A percentile compares a stretch with the other conserved stretches of the same genome.
Conservation (phyloP, 2,113 vertebrate genomes). For the Tonatia bakeri region DNA sequence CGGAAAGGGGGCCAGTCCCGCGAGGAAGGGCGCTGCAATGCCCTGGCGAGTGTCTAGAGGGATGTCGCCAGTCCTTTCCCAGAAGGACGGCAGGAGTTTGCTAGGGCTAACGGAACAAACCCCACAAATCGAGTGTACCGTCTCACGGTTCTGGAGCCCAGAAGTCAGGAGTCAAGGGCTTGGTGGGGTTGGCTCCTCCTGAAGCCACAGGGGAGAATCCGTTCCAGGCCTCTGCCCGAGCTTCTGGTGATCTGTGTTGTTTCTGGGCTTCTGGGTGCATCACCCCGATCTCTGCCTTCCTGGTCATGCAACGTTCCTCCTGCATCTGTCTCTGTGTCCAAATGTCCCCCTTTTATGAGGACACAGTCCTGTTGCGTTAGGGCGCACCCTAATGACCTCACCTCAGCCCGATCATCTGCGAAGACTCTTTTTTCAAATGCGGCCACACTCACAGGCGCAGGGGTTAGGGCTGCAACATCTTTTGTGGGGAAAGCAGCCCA, state of each 20-base stretch:
- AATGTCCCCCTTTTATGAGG: background rate
- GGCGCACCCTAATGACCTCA: background rate
- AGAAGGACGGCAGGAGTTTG: background rate
- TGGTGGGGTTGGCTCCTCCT: background rate
- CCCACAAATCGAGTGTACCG: background rate
- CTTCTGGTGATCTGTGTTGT: background rate
- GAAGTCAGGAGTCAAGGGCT: background rate
- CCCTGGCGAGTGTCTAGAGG: fast-evolving
- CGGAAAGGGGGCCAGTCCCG: too few species aligned
- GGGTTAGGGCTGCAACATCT: background rate
- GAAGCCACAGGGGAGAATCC: background rate
- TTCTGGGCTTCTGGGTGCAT: background rate
- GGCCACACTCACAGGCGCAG: background rate
- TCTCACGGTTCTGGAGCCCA: background rate
- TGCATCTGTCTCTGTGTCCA: background rate
- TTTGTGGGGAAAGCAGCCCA: background rate
- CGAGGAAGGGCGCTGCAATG: too few species aligned
- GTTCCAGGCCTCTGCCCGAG: background rate
- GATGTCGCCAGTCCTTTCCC: background rate
- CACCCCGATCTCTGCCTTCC: background rate
- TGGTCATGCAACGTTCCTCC: background rate
- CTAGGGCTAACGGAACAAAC: background rate
- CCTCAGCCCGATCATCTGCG: background rate
- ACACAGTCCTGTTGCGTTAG: background rate
- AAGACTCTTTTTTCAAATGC: background rate